Evolutionary conservation across 2,113 vertebrate species (phyloP).

Genomic region (Macquaria australasica): DNA sequence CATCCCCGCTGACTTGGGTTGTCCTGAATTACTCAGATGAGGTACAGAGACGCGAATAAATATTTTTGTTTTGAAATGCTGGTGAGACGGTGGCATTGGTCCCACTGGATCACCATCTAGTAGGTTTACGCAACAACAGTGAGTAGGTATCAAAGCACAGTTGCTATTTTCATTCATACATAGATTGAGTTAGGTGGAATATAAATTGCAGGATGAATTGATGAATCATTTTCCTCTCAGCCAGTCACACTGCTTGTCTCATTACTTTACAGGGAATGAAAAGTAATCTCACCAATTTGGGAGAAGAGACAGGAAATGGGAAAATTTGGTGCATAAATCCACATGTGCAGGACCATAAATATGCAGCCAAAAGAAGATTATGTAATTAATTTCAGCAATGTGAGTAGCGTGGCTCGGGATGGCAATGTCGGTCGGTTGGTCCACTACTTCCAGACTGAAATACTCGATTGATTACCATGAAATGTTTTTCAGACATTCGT

Average conservation of each 20-base stretch:
- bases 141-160: neutral
- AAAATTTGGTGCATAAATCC: neutral
- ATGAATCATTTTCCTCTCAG: neutral
- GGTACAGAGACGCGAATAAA: neutral
- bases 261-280: neutral
- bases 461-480: no score
- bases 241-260: neutral
- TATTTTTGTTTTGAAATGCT: neutral
- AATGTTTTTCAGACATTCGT: no score
- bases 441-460: no score
- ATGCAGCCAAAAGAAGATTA: no score
- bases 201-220: neutral
- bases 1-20: neutral
- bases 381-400: no score
- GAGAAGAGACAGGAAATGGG: neutral
- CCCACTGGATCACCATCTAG: neutral
- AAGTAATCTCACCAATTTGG: neutral
- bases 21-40: neutral
- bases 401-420: no score
- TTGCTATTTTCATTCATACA: neutral
- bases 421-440: no score
- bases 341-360: neutral
- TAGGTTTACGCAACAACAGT: neutral
- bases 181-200: neutral
- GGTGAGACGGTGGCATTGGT: neutral